Conservation (phyloP, 92 coral and sea anemone species). For the Epizoanthus rinbou region DNA sequence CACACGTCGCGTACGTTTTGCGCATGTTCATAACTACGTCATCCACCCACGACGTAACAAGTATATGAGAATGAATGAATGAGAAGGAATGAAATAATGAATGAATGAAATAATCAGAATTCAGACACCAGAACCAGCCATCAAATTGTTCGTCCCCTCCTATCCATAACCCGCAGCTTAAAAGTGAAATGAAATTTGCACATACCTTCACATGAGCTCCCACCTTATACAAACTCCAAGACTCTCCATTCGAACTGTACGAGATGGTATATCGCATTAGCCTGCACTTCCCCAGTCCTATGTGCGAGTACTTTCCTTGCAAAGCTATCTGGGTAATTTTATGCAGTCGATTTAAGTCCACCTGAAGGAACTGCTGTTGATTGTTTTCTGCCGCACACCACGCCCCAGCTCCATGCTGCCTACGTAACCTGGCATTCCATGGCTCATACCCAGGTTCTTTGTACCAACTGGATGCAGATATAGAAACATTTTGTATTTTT, state of each 20-base stretch:
- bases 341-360: slow-evolving; percentile 17
- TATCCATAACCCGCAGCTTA: too few species aligned
- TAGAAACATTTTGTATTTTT: neutral
- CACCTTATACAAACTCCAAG: slow-evolving; percentile 24
- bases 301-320: neutral
- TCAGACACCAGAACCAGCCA: too few species aligned
- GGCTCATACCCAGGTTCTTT: slow-evolving; percentile 48
- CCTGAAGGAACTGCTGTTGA: slow-evolving; percentile 45
- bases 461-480: slow-evolving; percentile 29
- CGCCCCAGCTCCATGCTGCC: slow-evolving; percentile 40
- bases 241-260: neutral
- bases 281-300: neutral
- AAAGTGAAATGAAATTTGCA: too few species aligned
- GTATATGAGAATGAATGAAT: too few species aligned
- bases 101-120: too few species aligned
- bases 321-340: slow-evolving; percentile 10
- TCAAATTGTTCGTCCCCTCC: too few species aligned
- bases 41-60: too few species aligned
- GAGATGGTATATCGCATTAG: neutral
- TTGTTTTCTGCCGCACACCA: slow-evolving; percentile 54
- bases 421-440: slow-evolving; percentile 40
- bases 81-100: too few species aligned
- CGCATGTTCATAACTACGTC: too few species aligned
- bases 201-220: slow-evolving; percentile 6
- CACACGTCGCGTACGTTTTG: too few species aligned